Conservation (phyloP, 2,797 vertebrate genomes). For the Tapirus indicus region DNA sequence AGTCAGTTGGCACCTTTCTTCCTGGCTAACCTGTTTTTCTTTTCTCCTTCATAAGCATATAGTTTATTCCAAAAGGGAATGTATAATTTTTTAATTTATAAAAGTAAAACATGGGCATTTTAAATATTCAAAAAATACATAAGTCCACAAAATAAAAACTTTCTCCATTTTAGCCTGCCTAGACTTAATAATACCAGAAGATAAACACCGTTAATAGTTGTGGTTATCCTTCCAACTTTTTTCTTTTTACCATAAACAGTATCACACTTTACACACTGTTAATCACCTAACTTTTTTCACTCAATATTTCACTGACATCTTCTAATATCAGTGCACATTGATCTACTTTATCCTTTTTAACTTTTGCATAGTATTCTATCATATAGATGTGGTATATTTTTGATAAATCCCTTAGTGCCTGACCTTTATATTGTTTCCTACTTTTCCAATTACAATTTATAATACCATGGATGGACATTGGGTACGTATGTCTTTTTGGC, state of each 20-base stretch:
- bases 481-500: neutral
- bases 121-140: slow-evolving; percentile 13
- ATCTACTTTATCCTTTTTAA: slow-evolving; percentile 23
- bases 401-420: neutral
- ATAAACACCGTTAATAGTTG: neutral
- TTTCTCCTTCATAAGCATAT: neutral
- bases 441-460: neutral
- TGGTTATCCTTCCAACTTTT: neutral
- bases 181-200: neutral
- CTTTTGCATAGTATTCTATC: neutral
- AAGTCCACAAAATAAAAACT: slow-evolving; percentile 1
- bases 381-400: neutral
- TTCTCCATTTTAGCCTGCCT: neutral
- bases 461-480: neutral
- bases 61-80: neutral
- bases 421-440: slow-evolving; percentile 1
- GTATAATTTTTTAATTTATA: neutral
- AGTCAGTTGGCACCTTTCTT: neutral
- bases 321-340: neutral
- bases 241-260: neutral
- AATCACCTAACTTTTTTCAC: neutral
- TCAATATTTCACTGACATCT: neutral
- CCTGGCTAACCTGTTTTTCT: neutral
- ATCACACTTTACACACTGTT: neutral
- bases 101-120: slow-evolving; percentile 18